These are phyloP conservation scores for Lordiphosa stackelbergi DNA, from an alignment of 1,140 invertebrate species.

Conservation along the genomic window DNA sequence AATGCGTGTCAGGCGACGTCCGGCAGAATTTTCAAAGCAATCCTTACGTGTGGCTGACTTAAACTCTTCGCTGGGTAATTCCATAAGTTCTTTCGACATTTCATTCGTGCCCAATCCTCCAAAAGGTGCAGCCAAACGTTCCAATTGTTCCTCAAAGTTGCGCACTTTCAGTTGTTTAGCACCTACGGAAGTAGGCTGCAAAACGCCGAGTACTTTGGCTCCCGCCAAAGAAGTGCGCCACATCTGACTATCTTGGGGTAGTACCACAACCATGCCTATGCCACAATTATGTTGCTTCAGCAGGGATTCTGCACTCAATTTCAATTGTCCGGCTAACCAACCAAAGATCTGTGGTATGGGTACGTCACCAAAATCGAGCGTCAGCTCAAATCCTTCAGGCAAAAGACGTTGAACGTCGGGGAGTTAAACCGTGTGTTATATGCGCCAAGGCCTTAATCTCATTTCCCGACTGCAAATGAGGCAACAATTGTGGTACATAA, in stretches of 20 bases:
- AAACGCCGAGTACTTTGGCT: conserved; percentile 62
- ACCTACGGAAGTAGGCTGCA: conserved; percentile 25
- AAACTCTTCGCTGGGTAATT: background rate
- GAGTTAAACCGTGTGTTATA: conserved; percentile 93
- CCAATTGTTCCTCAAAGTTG: conserved; percentile 56
- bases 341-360: conserved; percentile 84
- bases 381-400: conserved; percentile 81
- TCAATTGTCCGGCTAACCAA: conserved; percentile 81
- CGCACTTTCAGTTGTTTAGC: conserved; percentile 36
- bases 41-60: conserved; percentile 15
- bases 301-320: conserved; percentile 86
- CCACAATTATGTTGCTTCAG: conserved; percentile 95
- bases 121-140: conserved; percentile 34
- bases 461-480: conserved; percentile 84
- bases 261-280: conserved; percentile 91
- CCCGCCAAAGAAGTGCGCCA: conserved; percentile 51
- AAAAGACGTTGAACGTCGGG: conserved; percentile 93
- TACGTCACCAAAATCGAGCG: conserved; percentile 86
- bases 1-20: conserved; percentile 47
- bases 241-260: conserved; percentile 43
- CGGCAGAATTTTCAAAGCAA: conserved; percentile 45
- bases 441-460: conserved; percentile 92
- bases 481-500: conserved; percentile 89
- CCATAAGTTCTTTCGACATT: conserved; percentile 24
- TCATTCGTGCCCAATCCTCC: conserved; percentile 25